Conservation (phyloP, 1,140 invertebrate species). For the Drosophila orena region DNA sequence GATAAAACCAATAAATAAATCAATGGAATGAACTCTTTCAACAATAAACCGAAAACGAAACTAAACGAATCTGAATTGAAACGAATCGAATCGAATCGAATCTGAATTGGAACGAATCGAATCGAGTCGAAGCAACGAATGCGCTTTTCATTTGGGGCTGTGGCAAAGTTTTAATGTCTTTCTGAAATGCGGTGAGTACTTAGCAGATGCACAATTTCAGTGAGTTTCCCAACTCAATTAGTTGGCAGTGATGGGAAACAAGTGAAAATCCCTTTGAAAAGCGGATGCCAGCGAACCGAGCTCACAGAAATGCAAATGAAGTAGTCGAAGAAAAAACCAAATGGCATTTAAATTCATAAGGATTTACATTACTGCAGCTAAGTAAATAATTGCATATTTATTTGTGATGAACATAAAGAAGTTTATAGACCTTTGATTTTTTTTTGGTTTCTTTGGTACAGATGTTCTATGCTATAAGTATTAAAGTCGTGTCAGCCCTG, state of each 20-base stretch:
- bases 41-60: constrained; percentile 38
- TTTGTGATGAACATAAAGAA: not conserved
- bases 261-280: not conserved
- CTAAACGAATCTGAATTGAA: not conserved
- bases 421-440: not conserved
- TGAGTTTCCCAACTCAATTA: constrained; percentile 19
- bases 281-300: not conserved
- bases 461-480: not conserved
- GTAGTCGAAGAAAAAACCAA: constrained; percentile 1
- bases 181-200: constrained; percentile 33
- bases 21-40: constrained; percentile 66
- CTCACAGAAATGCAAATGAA: constrained; percentile 13
- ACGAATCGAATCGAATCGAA: constrained; percentile 2
- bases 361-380: not conserved
- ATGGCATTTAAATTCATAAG: constrained; percentile 9
- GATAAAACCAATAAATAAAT: constrained; percentile 51
- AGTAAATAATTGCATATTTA: not conserved
- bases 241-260: constrained; percentile 5
- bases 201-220: constrained; percentile 10
- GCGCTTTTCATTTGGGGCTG: constrained; percentile 16
- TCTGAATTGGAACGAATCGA: not conserved
- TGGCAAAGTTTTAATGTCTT: constrained; percentile 12
- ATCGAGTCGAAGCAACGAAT: constrained; percentile 7
- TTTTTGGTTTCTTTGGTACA: too few relatives aligned
- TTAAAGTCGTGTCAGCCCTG: constrained; percentile 10